Evolutionary conservation across 2,113 vertebrate species (phyloP).

Genomic region (Tretioscincus oriximinensis): DNA sequence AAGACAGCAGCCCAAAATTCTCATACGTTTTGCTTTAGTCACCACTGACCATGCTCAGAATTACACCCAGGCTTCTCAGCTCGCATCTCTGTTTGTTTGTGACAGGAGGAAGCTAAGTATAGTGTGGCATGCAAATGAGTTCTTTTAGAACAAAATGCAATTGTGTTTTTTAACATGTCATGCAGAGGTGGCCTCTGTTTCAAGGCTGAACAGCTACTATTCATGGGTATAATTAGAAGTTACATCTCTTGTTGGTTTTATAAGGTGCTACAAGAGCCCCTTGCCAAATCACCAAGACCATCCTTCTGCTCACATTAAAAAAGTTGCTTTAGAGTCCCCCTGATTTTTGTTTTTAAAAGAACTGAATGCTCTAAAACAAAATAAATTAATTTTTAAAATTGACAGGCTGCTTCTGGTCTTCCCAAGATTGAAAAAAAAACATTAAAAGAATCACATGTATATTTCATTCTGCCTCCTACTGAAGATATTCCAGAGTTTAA

Average conservation of each 20-base stretch:
- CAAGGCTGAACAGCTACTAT: background rate
- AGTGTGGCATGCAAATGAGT: no score
- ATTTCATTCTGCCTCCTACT: conserved; percentile 57
- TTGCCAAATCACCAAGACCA: no score
- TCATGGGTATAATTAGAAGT: background rate
- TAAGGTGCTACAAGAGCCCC: no score
- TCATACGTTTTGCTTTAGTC: no score
- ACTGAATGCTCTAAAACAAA: conserved; percentile 22
- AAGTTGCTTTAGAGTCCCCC: background rate
- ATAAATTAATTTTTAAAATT: conserved; percentile 30
- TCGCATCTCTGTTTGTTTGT: no score
- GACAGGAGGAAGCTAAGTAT: no score
- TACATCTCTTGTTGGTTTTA: no score
- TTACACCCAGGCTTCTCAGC: no score
- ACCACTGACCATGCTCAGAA: no score
- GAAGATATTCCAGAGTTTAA: conserved; percentile 53
- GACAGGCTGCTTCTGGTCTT: conserved; percentile 29
- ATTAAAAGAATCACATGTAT: conserved; percentile 43
- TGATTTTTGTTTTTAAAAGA: conserved; percentile 12
- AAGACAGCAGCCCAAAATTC: no score
- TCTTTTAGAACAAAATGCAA: no score
- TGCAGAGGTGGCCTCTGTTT: background rate
- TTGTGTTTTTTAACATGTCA: no score
- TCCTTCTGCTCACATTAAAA: background rate
- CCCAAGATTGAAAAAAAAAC: conserved; percentile 29